Base-by-base conservation (phyloP, 2,888 invertebrate genomes). In the Liodrosophila aerea region DNA sequence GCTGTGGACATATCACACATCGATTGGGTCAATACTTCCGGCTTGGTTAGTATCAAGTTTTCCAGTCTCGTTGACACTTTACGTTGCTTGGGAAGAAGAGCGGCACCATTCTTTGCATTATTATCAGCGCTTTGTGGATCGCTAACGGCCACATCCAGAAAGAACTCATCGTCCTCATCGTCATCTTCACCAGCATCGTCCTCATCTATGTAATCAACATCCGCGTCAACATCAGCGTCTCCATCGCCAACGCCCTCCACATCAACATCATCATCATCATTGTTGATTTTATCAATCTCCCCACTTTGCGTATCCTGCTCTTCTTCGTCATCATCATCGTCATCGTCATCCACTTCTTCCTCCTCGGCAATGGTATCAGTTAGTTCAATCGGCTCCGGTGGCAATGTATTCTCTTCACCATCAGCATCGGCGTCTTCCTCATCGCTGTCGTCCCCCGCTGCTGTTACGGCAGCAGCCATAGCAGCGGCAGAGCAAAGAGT, bases 1-100 rank as follows among this genome's bases (percentile, higher is more conserved):
- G 88, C 78, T 43, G 86, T 83, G 62, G 77, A 83, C 31, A 89
- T 73, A 69, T 90, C 90, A 45, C 89, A 88, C 37, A 90, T 60
- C 3, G 89, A 86, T 56, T 89, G 89, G 7, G 89, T 82, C 50
- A 89, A 81, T 57, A 89, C 87, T 30, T 88, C 88, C 0, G 87
- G 85, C 57, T 88, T 87, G 7, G 88, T 77, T 12, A 88, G 76
- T 46, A 89, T 89, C 7, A 89, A 67, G 60, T 89, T 89, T 50
- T 89, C 89, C 39, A 90, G 64, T 29, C 87, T 81, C 51, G 88
- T 87, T 1, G 88, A 81, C 49, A 88, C 61, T 52, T 88, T 87
- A 27, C 86, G 86, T 30, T 77, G 86, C 57, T 88, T 89, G 2
- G 73, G 43, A 0, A 76, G 77, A 39, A 76, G 31, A n/a, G 76